Base-by-base conservation (phyloP, 2,113 vertebrate genomes). In the Psilopsiagon aurifrons region DNA sequence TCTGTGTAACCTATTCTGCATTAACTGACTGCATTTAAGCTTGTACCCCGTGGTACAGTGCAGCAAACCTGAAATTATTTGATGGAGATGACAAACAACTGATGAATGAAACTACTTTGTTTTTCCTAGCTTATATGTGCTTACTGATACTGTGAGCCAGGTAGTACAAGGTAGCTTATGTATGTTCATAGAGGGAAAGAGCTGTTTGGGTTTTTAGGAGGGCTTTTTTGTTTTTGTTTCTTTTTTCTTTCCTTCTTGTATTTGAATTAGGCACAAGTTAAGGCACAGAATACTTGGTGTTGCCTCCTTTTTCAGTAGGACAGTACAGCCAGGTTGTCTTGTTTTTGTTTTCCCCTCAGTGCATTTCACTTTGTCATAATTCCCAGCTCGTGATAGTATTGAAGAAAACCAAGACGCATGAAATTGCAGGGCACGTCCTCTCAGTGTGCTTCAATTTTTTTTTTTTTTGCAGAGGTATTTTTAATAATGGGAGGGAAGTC, bases 221-320 rank as follows among this genome's bases (percentile, higher is more conserved):
- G 11, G 18, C 22, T 7, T 1, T 8, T 24, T 5, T 13, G 2
- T 9, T 25, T 52, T 11, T 3, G 6, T 15, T 7, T 2, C 3
- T 9, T 25, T 25, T n/a, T 15, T 11, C 4, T 14, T 6, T 20
- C 27, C 11, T 19, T 5, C 2, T 37, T 41, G 2, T 82, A 14
- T 46, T 49, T 43, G 3, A 59, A 39, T 54, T 17, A 63, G 11
- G 8, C 27, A 46, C 43, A 71, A 11, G 5, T 75, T 41, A 22
- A 51, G 20, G 28, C 14, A 12, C 0, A 2, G 11, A 39, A 20
- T 43, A 16, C 8, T 4, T 59, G 25, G 18, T 33, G 35, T 83
- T 83, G 7, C 13, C 37, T 76, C n/a, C 0, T 86, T 70, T 86
- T 77, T 29, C 10, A 49, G 10, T 1, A 71, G 69, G 20, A 17